Percentiles rank a stretch among this genome's conserved stretches.
Conservation (phyloP, 2,113 vertebrate species). For the Orientallactaga bullata region DNA sequence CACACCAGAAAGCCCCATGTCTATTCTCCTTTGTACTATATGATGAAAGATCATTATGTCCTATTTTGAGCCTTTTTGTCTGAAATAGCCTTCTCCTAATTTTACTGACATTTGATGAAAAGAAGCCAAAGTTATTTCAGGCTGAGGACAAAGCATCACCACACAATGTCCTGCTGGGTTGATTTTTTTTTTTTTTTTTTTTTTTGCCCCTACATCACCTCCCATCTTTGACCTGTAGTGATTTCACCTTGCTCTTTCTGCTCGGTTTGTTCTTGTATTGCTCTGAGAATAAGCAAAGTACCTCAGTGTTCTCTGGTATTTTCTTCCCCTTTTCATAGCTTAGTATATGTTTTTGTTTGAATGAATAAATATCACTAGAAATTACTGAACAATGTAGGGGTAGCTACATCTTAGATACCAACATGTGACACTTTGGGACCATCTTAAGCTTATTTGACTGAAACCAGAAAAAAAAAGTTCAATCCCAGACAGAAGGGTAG, state of each 20-base stretch:
- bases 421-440: neutral
- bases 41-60: slow-evolving; percentile 58
- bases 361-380: neutral
- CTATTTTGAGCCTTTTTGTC: slow-evolving; percentile 71
- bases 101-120: slow-evolving; percentile 66
- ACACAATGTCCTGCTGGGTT: neutral
- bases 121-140: slow-evolving; percentile 71
- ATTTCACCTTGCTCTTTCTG: slow-evolving; percentile 60
- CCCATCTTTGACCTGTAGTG: slow-evolving; percentile 36
- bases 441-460: slow-evolving; percentile 22
- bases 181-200: slow-evolving; percentile 11
- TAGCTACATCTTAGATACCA: neutral
- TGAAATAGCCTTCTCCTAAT: slow-evolving; percentile 71
- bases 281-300: slow-evolving; percentile 18
- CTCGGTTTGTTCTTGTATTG: neutral
- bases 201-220: neutral
- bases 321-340: slow-evolving; percentile 43
- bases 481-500: neutral
- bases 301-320: neutral
- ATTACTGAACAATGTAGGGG: neutral
- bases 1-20: neutral
- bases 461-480: slow-evolving; percentile 1
- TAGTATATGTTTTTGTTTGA: slow-evolving; percentile 32
- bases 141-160: slow-evolving; percentile 67
- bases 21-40: slow-evolving; percentile 54